Percentiles rank a stretch among this genome's conserved stretches.
These are phyloP conservation scores for Myrmecophaga tridactyla DNA, from an alignment of 2,113 vertebrate species.

Conservation along the genomic window DNA sequence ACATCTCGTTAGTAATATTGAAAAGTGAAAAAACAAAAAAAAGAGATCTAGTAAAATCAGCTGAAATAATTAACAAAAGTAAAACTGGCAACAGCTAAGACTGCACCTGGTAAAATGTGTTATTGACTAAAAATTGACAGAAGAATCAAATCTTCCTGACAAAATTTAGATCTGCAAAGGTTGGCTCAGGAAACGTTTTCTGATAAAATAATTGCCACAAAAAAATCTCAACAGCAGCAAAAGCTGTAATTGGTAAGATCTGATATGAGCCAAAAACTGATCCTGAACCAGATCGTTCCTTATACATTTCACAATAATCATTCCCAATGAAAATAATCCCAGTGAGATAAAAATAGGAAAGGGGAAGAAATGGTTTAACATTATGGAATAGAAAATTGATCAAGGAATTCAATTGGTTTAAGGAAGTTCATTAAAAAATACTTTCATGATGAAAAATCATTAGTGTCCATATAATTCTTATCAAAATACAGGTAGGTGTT, in stretches of 20 bases:
- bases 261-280: background rate
- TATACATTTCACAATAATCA: slow-evolving; percentile 19
- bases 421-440: background rate
- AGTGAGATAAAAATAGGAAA: background rate
- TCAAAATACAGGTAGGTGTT: background rate
- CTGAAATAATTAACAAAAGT: slow-evolving; percentile 70
- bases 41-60: slow-evolving; percentile 39
- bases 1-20: slow-evolving; percentile 56
- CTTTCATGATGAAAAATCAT: slow-evolving; percentile 33
- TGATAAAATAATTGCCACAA: slow-evolving; percentile 53
- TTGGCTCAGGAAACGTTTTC: slow-evolving; percentile 57
- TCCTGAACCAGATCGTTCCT: slow-evolving; percentile 20
- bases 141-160: slow-evolving; percentile 61
- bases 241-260: slow-evolving; percentile 27
- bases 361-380: background rate
- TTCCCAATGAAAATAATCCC: background rate
- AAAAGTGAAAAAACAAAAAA: slow-evolving; percentile 42
- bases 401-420: slow-evolving; percentile 2
- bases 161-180: slow-evolving; percentile 58
- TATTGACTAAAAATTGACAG: slow-evolving; percentile 73
- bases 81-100: slow-evolving; percentile 59
- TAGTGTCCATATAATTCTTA: background rate
- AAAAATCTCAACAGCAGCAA: background rate
- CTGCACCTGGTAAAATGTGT: slow-evolving; percentile 69
- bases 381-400: slow-evolving; percentile 28